phyloP scores from a whole-genome alignment of 1,140 invertebrate genomes.

The Drosophila nasuta region DNA sequence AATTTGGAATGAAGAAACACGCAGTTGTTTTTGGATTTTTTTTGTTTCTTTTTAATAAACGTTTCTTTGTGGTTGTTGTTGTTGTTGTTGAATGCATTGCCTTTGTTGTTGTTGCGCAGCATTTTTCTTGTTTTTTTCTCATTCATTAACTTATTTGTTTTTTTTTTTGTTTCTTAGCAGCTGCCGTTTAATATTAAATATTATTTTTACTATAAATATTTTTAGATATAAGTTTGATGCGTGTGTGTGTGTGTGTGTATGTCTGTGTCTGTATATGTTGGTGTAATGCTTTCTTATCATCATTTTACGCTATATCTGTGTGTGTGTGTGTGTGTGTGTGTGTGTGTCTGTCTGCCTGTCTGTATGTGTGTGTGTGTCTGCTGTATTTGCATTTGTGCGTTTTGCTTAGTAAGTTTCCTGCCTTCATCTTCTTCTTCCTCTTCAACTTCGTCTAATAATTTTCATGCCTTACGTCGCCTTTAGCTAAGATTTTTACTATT shows the following conservation, averaged over 20 bases:
- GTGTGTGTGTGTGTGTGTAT: constrained; percentile 55
- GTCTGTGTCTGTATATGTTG: constrained; percentile 26
- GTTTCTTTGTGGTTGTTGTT: constrained; percentile 56
- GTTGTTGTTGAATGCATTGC: constrained; percentile 63
- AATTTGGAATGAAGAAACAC: constrained; percentile 60
- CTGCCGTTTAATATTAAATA: constrained; percentile 72
- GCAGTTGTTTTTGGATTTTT: constrained; percentile 47
- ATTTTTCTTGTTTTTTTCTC: constrained; percentile 47
- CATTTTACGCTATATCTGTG: constrained; percentile 14
- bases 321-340: constrained; percentile 38
- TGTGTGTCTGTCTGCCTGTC: constrained; percentile 49
- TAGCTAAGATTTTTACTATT: constrained; percentile 65
- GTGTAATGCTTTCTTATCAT: background rate
- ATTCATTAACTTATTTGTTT: constrained; percentile 56
- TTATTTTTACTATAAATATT: constrained; percentile 81
- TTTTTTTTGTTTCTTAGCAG: constrained; percentile 31
- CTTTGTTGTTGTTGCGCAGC: constrained; percentile 49
- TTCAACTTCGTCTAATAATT: background rate
- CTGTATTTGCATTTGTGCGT: constrained; percentile 17
- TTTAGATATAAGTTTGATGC: constrained; percentile 53
- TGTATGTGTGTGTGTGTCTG: constrained; percentile 34
- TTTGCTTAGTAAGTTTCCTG: constrained; percentile 29
- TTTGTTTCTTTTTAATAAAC: constrained; percentile 71
- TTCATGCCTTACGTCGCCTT: constrained; percentile 30
- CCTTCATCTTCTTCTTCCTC: background rate